phyloP scores from a whole-genome alignment of 2,797 vertebrate genomes.

The Pelochelys cantorii region DNA sequence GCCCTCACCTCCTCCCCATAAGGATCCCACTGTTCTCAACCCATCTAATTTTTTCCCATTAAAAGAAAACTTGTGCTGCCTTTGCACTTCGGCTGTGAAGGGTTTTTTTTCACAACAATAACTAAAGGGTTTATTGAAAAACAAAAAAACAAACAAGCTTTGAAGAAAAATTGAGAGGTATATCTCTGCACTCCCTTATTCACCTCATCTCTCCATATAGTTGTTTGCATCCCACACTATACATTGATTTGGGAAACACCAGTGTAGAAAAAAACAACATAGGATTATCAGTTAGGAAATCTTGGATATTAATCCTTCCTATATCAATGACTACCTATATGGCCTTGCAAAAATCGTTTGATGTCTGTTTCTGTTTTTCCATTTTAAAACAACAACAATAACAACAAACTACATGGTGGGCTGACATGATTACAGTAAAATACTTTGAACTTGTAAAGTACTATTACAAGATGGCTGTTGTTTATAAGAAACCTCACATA shows the following conservation, averaged over 20 bases:
- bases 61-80: no score
- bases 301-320: neutral
- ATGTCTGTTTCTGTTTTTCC: neutral
- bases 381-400: neutral
- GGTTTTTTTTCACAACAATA: neutral
- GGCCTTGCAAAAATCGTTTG: neutral
- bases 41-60: neutral
- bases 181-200: fast-evolving
- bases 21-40: neutral
- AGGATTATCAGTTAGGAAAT: neutral
- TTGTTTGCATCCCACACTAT: neutral
- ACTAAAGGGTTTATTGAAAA: neutral
- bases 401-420: neutral
- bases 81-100: no score
- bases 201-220: neutral
- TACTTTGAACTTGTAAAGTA: neutral
- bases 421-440: neutral
- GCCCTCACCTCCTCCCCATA: neutral
- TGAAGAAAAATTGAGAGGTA: neutral
- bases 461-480: neutral
- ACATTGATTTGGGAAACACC: neutral
- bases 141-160: fast-evolving
- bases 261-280: neutral
- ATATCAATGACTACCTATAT: neutral
- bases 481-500: neutral